Evolutionary conservation across 2,888 invertebrate genomes (phyloP).

Genomic region (Himalopsyche anomala): DNA sequence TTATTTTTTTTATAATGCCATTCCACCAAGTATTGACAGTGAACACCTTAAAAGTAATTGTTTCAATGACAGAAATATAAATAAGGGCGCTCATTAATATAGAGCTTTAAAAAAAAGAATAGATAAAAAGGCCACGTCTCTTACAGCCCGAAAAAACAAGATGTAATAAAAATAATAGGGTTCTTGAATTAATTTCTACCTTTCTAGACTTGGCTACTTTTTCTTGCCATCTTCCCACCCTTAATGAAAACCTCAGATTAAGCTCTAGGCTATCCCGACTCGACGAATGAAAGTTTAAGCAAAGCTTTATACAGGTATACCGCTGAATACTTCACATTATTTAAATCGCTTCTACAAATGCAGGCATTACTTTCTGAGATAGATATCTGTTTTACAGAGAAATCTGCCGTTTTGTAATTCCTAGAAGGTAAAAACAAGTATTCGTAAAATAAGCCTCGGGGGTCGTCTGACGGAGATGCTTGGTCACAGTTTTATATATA

Average conservation of each 20-base stretch:
- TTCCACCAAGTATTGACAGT: too few species aligned
- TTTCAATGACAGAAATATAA: too few species aligned
- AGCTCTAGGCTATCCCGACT: not conserved
- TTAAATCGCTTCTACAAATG: conserved; percentile 37
- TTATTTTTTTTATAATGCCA: too few species aligned
- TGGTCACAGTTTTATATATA: too few species aligned
- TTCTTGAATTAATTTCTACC: not conserved
- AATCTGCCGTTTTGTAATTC: conserved; percentile 27
- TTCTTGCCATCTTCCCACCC: not conserved
- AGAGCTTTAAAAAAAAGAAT: too few species aligned
- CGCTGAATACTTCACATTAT: conserved; percentile 31
- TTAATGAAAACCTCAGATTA: conserved; percentile 28
- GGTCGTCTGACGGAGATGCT: not conserved
- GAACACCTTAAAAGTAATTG: too few species aligned
- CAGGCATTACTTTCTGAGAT: conserved; percentile 29
- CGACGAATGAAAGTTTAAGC: conserved; percentile 18
- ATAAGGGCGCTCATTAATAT: too few species aligned
- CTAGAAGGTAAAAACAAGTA: not conserved
- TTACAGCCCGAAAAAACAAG: too few species aligned
- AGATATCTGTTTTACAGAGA: conserved; percentile 31
- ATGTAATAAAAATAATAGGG: too few species aligned
- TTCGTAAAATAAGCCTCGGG: not conserved
- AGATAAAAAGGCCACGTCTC: too few species aligned
- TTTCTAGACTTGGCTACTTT: not conserved
- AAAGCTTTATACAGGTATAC: conserved; percentile 10